Percentiles rank a stretch among this genome's conserved stretches.
These are phyloP conservation scores for Leptopilina clavipes DNA, from an alignment of 1,140 invertebrate species.

Conservation along the genomic window DNA sequence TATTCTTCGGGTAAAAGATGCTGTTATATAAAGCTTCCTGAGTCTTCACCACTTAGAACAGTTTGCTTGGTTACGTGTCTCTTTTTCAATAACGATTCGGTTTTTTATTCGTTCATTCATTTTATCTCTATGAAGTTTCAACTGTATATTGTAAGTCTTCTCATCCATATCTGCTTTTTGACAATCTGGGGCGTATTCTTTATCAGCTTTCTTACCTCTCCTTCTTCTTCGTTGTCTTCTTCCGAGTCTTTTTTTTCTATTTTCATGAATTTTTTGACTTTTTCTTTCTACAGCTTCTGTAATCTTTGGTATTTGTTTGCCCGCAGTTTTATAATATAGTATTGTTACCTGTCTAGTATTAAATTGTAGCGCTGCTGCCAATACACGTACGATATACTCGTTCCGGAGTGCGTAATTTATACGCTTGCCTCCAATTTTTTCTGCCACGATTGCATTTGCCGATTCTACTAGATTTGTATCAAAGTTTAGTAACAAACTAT, in stretches of 20 bases:
- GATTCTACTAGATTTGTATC: neutral
- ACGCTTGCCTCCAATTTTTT: neutral
- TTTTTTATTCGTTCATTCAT: no score
- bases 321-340: neutral
- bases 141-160: neutral
- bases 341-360: neutral
- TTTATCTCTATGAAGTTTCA: no score
- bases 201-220: neutral
- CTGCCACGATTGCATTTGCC: neutral
- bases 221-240: neutral
- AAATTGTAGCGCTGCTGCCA: neutral
- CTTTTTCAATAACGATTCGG: no score
- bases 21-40: no score
- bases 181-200: neutral
- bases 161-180: neutral
- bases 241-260: neutral
- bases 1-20: no score
- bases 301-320: neutral
- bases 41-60: no score
- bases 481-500: neutral
- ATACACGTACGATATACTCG: neutral
- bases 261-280: neutral
- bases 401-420: neutral
- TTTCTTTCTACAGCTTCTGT: neutral
- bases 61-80: no score